Conservation (phyloP, 2,113 vertebrate species). For the Catharus bicknelli region DNA sequence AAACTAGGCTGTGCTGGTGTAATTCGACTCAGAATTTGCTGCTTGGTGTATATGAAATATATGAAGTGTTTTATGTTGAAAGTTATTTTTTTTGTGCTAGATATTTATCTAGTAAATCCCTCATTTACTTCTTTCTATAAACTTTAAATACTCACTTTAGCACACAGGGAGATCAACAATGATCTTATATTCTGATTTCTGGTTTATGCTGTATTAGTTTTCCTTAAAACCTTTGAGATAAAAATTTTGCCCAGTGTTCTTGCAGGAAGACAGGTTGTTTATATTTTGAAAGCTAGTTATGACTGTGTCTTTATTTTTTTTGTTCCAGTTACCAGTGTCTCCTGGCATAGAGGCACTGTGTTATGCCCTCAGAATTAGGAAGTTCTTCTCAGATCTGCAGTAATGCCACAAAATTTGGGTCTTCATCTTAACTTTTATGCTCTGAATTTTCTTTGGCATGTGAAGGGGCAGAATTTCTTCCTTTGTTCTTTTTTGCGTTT, state of each 20-base stretch:
- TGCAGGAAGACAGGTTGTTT: not conserved
- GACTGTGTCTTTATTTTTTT: not conserved
- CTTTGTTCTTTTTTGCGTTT: not conserved
- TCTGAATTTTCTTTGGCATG: not conserved
- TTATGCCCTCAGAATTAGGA: not conserved
- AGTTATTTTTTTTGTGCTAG: not conserved
- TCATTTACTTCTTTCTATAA: not conserved
- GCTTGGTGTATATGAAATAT: not conserved
- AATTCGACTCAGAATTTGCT: not conserved
- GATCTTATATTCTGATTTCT: not conserved
- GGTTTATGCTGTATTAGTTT: not conserved
- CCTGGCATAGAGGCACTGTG: not conserved
- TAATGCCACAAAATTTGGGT: not conserved
- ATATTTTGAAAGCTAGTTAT: not conserved
- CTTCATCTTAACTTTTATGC: not conserved
- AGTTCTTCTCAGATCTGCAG: not conserved
- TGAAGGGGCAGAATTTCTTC: not conserved
- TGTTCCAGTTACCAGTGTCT: not conserved
- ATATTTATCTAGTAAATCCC: not conserved
- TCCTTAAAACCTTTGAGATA: not conserved
- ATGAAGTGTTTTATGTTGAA: slow-evolving; percentile 15
- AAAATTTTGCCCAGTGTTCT: not conserved
- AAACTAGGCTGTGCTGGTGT: not conserved
- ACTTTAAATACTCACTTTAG: slow-evolving; percentile 19
- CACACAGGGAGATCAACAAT: not conserved